phyloP scores from a whole-genome alignment of 2,113 vertebrate genomes.

The Acanthochromis polyacanthus region DNA sequence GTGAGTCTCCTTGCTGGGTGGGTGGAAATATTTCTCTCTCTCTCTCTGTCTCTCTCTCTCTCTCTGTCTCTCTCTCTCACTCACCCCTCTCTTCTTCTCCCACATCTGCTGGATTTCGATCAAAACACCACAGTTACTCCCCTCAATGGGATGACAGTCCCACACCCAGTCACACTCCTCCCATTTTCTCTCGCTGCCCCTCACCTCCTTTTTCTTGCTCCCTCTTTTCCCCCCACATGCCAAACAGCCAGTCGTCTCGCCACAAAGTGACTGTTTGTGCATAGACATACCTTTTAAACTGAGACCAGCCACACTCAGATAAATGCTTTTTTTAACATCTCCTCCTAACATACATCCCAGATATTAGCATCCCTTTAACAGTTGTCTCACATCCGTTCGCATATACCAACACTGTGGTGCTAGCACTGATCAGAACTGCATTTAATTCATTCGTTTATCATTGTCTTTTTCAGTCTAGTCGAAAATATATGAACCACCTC shows the following conservation, averaged over 20 bases:
- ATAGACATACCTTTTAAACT: slow-evolving; percentile 66
- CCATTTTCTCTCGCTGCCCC: slow-evolving; percentile 64
- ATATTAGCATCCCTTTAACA: slow-evolving; percentile 33
- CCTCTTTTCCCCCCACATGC: slow-evolving; percentile 50
- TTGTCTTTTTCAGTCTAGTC: background rate
- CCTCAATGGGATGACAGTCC: slow-evolving; percentile 77
- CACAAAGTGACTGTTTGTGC: slow-evolving; percentile 67
- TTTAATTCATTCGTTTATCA: background rate
- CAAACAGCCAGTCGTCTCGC: slow-evolving; percentile 67
- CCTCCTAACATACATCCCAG: slow-evolving; percentile 27
- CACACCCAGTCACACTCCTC: slow-evolving; percentile 76
- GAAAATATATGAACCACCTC: slow-evolving; percentile 3
- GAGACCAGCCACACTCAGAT: slow-evolving; percentile 49
- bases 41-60: slow-evolving; percentile 68
- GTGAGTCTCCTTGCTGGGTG: slow-evolving; percentile 83
- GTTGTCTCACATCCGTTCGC: slow-evolving; percentile 2
- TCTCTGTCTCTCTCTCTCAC: slow-evolving; percentile 47
- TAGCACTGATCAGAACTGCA: background rate
- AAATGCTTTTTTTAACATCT: slow-evolving; percentile 31
- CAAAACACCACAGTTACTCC: slow-evolving; percentile 82
- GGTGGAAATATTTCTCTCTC: slow-evolving; percentile 84
- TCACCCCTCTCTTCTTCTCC: slow-evolving; percentile 65
- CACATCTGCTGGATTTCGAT: slow-evolving; percentile 80
- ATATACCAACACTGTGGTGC: background rate
- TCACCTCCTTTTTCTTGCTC: slow-evolving; percentile 57